phyloP scores from a whole-genome alignment of 2,113 vertebrate species.

The Rattus norvegicus region GRCr8 NC_086022.1:45125001-45125500 shows the following conservation, averaged over 20 bases:
- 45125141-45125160: neutral
- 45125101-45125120: neutral
- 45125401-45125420: neutral
- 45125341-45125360: neutral
- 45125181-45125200: neutral
- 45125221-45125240: neutral
- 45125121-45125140: neutral
- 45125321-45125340: neutral
- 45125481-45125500: neutral
- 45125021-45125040: neutral
- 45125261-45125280: neutral
- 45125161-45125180: neutral
- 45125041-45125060: neutral
- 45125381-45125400: neutral
- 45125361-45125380: neutral
- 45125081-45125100: neutral
- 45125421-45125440: constrained; percentile 19
- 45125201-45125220: neutral
- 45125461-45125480: neutral
- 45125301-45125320: neutral
- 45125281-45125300: neutral
- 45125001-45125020: neutral
- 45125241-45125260: neutral
- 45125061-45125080: neutral
- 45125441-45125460: neutral